Base-by-base conservation (phyloP, 2,888 invertebrate species). In the Drosophila colorata region DNA sequence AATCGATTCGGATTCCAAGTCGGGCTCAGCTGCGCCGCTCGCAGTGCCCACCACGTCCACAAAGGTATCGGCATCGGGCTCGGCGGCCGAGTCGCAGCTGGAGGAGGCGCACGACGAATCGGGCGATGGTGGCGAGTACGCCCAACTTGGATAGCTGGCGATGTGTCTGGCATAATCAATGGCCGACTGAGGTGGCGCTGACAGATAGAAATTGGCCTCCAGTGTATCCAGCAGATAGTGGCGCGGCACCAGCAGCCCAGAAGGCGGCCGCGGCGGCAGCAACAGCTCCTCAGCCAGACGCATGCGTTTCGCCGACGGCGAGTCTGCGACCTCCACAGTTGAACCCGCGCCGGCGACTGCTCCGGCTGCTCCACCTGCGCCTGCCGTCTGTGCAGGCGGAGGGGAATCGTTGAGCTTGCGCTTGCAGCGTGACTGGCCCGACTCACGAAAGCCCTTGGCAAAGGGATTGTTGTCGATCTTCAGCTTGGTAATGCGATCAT, bases 401-500 rank as follows among this genome's bases (percentile, higher is more conserved):
- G 88, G 92, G 87, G 85, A 73, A 9, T 85, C 83, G 33, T 40
- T 69, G 76, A 90, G 93, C 92, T 95, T 96, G 81, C 95, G 93
- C 85, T 96, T 96, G 90, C 94, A 95, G 57, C 94, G 94, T 1
- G 95, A 95, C 85, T 95, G 95, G 0, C 98, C 98, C 69, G 96
- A 95, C 77, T 97, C 96, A 40, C 97, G 95, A 91, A 98, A 98
- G 0, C 98, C 98, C 93, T 98, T 98, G 0, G 98, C 98, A 91
- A 98, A 98, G 4, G 97, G 97, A 88, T 98, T 98, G 93, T 97
- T 95, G 92, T 97, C 95, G 86, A 98, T 98, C 92, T 98, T 98
- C 87, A 98, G 91, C 88, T 96, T 95, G 4, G 97, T 98, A 74
- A 98, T 97, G 91, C 95, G 94, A 78, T 96, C 95, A 88, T 97